Evolutionary conservation across 2,113 vertebrate genomes (phyloP), one percentile per base, ranked within the genome.

Genomic region (Corythornis cristatus): DNA sequence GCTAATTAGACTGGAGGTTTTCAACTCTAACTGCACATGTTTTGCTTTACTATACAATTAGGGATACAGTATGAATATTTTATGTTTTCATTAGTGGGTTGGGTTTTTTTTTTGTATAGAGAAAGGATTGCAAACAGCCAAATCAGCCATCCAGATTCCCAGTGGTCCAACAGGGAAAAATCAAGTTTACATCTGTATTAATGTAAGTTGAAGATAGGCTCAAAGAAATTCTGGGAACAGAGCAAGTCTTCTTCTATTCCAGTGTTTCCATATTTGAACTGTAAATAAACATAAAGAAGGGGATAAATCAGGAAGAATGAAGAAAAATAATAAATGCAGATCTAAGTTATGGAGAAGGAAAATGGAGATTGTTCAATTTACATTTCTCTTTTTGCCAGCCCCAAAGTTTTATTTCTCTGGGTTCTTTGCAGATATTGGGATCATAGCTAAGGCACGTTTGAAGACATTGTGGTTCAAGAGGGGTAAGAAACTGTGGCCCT

Each of bases 11-110:
- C 23, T 46, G 21, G 70, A 72, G 57, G 18, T 83, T 95, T 96
- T 89, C 54, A 79, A 33, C 58, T 89, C 20, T 54, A 93, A 76
- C 28, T 61, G 70, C 54, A 92, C 21, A 78, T 72, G 10, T 95
- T 96, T 79, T 46, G 3, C 45, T 96, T 93, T 92, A 92, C 92
- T 85, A 76, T 65, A 89, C 74, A 76, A 89, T 95, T 93, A 96
- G 60, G 56, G 51, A 90, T 73, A 42, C 42, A 76, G 29, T 83
- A 94, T 94, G 50, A 95, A 96, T 94, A 94, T 96, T 96, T 96
- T 46, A 90, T 94, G 54, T 51, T 89, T 93, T 95, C 81, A 90
- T 95, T 92, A 93, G 33, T 37, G 9, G 9, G 9, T 9, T 10
- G 10, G 37, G 37, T 87, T 90, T 58, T 61, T 50, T 50, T 50